phyloP scores from a whole-genome alignment of 2,888 invertebrate species.

The Melieria picta region DNA sequence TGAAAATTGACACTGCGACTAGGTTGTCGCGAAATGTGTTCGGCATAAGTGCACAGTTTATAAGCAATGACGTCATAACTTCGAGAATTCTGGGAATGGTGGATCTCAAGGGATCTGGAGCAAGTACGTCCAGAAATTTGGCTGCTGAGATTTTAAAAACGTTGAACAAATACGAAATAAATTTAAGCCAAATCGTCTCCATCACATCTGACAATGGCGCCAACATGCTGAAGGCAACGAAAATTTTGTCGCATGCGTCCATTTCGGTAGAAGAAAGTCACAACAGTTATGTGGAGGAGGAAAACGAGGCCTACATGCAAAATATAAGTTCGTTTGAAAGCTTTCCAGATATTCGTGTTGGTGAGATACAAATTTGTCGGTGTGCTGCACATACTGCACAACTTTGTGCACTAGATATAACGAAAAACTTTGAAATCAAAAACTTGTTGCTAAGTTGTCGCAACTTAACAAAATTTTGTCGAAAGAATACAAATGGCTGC shows the following conservation, averaged over 20 bases:
- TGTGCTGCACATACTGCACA: conserved; percentile 11
- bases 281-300: background rate
- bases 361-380: no score
- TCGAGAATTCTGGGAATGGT: conserved; percentile 4
- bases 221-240: conserved; percentile 8
- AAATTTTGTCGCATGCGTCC: background rate
- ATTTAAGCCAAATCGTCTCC: background rate
- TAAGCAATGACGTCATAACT: background rate
- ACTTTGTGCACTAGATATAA: no score
- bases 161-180: conserved; percentile 1
- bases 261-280: background rate
- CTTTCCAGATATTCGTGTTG: no score
- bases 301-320: background rate
- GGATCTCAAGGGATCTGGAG: background rate
- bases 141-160: conserved; percentile 8
- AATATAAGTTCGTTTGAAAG: no score
- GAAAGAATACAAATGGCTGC: conserved; percentile 18
- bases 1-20: background rate
- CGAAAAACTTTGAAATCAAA: no score
- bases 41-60: conserved; percentile 9
- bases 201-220: conserved; percentile 12
- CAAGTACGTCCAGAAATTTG: background rate
- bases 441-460: background rate
- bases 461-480: conserved; percentile 7
- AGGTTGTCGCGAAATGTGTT: background rate